phyloP scores from a whole-genome alignment of 2,113 vertebrate species.

The Cnemophilus loriae region DNA sequence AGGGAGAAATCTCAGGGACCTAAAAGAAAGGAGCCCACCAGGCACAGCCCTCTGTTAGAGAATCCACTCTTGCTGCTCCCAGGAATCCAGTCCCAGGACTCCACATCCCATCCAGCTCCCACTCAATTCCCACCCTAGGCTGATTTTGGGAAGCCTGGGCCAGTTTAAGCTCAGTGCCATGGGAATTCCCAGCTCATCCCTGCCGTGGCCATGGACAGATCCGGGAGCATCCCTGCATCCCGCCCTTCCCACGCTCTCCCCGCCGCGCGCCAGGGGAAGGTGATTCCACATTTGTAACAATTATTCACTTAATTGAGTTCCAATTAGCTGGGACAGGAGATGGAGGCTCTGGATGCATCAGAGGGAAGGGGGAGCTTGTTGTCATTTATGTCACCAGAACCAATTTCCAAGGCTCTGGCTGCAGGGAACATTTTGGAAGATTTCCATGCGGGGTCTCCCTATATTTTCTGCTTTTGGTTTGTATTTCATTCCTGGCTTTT shows the following conservation, averaged over 20 bases:
- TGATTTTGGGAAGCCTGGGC: background rate
- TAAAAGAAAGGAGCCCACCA: background rate
- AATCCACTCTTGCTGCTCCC: background rate
- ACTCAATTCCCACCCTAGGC: accelerated
- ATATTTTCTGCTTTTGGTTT: background rate
- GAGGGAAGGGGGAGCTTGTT: background rate
- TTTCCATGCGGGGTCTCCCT: background rate
- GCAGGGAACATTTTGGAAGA: background rate
- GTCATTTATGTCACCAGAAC: background rate
- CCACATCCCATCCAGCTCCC: background rate
- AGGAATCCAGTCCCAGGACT: background rate
- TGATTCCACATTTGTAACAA: slow-evolving; percentile 72
- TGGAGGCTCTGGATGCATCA: background rate
- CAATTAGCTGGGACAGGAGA: slow-evolving; percentile 65
- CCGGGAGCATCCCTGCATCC: background rate
- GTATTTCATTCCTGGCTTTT: background rate
- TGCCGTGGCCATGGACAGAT: accelerated
- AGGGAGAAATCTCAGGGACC: background rate
- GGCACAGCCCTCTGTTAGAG: background rate
- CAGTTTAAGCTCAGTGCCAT: accelerated
- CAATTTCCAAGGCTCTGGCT: background rate
- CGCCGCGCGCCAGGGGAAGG: background rate
- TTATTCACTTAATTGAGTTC: slow-evolving; percentile 77
- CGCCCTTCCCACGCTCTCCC: background rate
- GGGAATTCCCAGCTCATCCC: background rate